Conservation (phyloP, 2,797 vertebrate species). For the Tenualosa thibaudeaui region DNA sequence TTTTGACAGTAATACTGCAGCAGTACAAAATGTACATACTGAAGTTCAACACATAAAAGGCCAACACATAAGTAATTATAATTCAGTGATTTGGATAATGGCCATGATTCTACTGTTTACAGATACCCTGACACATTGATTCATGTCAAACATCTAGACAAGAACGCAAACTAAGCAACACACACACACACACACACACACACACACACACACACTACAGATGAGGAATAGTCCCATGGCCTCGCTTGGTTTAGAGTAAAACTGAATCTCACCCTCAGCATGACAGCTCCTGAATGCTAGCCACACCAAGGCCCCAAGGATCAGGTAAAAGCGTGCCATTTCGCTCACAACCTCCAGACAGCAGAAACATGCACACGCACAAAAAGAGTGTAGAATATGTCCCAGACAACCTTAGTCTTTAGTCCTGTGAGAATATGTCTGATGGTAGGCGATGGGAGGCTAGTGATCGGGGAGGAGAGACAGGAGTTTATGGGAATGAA, state of each 20-base stretch:
- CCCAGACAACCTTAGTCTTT: neutral
- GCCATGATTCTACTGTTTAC: neutral
- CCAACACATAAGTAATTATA: neutral
- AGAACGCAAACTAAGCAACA: neutral
- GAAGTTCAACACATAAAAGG: neutral
- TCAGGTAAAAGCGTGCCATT: constrained; percentile 18
- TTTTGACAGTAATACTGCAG: neutral
- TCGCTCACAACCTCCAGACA: neutral
- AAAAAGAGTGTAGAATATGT: constrained; percentile 2
- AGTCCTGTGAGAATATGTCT: neutral
- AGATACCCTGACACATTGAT: neutral
- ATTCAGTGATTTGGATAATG: neutral
- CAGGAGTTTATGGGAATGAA: constrained; percentile 69
- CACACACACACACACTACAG: neutral
- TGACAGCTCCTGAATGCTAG: constrained; percentile 26
- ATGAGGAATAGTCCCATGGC: neutral
- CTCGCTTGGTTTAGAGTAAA: neutral
- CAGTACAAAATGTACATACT: neutral
- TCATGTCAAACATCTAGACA: neutral
- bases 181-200: neutral
- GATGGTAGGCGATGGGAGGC: neutral
- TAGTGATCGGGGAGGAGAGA: neutral
- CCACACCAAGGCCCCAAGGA: constrained; percentile 29
- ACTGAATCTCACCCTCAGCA: constrained; percentile 19
- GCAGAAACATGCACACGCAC: neutral